A percentile compares a stretch with the other conserved stretches of the same genome.
Conservation (phyloP, 2,888 invertebrate species). For the Bombylius major region DNA sequence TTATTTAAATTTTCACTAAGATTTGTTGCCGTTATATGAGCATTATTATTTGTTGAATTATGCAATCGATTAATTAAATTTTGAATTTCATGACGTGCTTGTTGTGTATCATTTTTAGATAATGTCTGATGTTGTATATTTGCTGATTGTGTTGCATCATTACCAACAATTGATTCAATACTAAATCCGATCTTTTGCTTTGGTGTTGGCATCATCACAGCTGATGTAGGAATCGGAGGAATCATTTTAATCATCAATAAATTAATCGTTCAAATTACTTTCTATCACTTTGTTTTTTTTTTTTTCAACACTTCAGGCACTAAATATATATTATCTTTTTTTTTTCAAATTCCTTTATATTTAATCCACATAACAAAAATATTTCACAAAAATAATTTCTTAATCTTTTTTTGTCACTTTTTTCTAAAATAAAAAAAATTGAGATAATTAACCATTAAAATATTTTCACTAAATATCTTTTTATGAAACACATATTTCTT, state of each 20-base stretch:
- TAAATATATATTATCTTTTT: background rate
- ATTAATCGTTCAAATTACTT: constrained; percentile 18
- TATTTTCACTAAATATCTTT: too few relatives aligned
- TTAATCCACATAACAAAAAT: too few relatives aligned
- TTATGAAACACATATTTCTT: too few relatives aligned
- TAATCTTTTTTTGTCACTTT: too few relatives aligned
- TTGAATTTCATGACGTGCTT: constrained; percentile 25
- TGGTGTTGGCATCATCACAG: constrained; percentile 74
- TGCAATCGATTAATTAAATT: constrained; percentile 31
- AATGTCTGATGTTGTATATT: constrained; percentile 14
- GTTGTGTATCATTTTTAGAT: constrained; percentile 10
- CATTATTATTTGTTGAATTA: constrained; percentile 23
- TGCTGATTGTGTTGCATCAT: constrained; percentile 29
- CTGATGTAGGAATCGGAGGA: constrained; percentile 90
- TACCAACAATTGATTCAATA: constrained; percentile 88
- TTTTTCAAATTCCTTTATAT: background rate
- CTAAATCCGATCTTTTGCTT: constrained; percentile 92
- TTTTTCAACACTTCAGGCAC: background rate
- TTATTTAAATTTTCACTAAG: constrained; percentile 2
- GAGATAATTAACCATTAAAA: too few relatives aligned
- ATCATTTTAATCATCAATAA: constrained; percentile 55
- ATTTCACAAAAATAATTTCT: too few relatives aligned
- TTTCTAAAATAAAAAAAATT: too few relatives aligned
- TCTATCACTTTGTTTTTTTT: too few relatives aligned
- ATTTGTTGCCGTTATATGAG: constrained; percentile 6